phyloP scores from a whole-genome alignment of 92 coral and sea anemone genomes.

The Zoanthus gigantus region DNA sequence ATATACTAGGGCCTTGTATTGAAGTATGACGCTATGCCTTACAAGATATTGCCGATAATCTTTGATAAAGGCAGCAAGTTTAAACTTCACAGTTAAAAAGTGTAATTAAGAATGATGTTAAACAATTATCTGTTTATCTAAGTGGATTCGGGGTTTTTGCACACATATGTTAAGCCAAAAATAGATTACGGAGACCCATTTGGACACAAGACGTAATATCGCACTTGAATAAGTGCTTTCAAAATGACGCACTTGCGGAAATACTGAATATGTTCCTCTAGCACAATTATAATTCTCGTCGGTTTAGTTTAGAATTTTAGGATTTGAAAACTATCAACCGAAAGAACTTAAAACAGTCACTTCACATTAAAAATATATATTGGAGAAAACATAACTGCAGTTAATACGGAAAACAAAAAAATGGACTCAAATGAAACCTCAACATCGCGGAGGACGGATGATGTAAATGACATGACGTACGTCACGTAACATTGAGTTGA shows the following conservation, averaged over 20 bases:
- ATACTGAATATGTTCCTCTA: not conserved
- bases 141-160: not conserved
- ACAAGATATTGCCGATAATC: not conserved
- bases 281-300: not conserved
- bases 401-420: no score
- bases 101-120: not conserved
- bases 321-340: not conserved
- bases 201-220: not conserved
- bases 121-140: not conserved
- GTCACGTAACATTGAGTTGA: no score
- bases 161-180: not conserved
- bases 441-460: no score
- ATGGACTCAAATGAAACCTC: no score
- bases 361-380: no score
- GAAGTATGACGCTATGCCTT: not conserved
- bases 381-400: no score
- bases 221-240: not conserved
- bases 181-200: not conserved
- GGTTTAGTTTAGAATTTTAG: not conserved
- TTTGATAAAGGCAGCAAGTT: not conserved
- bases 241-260: not conserved
- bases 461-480: no score
- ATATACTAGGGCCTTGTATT: not conserved
- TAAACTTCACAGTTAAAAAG: not conserved
- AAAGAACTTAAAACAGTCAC: no score